Evolutionary conservation across 2,888 invertebrate species (phyloP).

Genomic region (Hemithea aestivaria): DNA sequence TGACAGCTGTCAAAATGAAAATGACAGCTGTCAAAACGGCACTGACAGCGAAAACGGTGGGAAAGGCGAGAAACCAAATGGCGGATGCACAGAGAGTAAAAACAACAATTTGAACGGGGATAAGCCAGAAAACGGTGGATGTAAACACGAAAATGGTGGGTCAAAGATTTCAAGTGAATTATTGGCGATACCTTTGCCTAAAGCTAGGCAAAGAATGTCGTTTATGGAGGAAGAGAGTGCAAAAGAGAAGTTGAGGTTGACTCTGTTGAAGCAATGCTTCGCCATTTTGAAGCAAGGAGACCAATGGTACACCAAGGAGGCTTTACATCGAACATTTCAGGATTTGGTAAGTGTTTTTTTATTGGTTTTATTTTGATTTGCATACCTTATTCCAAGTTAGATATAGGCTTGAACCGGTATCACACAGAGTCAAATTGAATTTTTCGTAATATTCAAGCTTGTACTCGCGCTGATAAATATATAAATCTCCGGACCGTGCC

Average conservation of each 20-base stretch:
- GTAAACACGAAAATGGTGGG: constrained; percentile 8
- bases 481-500: no score
- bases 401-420: no score
- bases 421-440: no score
- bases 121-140: constrained; percentile 5
- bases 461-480: no score
- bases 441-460: no score
- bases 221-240: constrained; percentile 86
- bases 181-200: constrained; percentile 31
- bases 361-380: background rate
- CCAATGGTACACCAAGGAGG: constrained; percentile 80
- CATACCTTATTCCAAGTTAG: no score
- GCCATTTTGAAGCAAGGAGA: constrained; percentile 82
- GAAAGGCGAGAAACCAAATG: constrained; percentile 7
- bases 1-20: constrained; percentile 13
- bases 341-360: constrained; percentile 80
- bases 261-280: constrained; percentile 82
- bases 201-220: constrained; percentile 71
- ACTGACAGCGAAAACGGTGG: constrained; percentile 10
- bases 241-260: constrained; percentile 79
- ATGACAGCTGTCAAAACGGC: constrained; percentile 19
- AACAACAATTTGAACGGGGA: background rate
- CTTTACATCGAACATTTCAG: constrained; percentile 82
- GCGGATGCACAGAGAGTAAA: constrained; percentile 1
- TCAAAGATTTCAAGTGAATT: constrained; percentile 21